Percentiles rank a stretch among this genome's conserved stretches.
phyloP scores from a whole-genome alignment of 2,113 vertebrate genomes.

The Picathartes gymnocephalus region DNA sequence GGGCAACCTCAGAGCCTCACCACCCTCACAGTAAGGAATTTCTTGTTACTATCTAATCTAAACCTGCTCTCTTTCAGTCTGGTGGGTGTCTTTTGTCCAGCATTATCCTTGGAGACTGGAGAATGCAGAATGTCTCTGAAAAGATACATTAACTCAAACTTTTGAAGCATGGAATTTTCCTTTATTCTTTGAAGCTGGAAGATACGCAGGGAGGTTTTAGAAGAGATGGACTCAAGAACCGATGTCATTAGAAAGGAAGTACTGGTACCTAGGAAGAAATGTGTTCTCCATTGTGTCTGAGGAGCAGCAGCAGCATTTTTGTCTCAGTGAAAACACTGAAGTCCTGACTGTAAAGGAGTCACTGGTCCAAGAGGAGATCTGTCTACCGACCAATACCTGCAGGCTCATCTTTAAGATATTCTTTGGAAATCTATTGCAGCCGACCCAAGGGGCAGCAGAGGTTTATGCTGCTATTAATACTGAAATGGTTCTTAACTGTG shows the following conservation, averaged over 20 bases:
- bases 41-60: neutral
- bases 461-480: neutral
- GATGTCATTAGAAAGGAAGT: neutral
- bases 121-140: neutral
- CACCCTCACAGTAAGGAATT: neutral
- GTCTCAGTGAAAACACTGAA: conserved; percentile 53
- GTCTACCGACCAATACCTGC: conserved; percentile 52
- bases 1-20: neutral
- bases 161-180: neutral
- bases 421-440: conserved; percentile 71
- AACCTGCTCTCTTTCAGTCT: neutral
- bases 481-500: neutral
- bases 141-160: neutral
- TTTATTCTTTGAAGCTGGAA: neutral
- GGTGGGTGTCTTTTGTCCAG: neutral
- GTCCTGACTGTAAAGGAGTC: conserved; percentile 60
- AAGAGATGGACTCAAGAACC: neutral
- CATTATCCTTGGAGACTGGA: neutral
- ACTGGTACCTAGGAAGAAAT: neutral
- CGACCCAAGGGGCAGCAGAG: conserved; percentile 46
- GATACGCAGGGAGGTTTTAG: neutral
- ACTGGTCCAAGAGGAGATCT: conserved; percentile 64
- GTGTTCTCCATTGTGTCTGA: conserved; percentile 51
- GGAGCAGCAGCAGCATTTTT: conserved; percentile 49
- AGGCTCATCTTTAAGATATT: conserved; percentile 65